Conservation (phyloP, 1,140 invertebrate genomes). For the Drosophila repleta region DNA sequence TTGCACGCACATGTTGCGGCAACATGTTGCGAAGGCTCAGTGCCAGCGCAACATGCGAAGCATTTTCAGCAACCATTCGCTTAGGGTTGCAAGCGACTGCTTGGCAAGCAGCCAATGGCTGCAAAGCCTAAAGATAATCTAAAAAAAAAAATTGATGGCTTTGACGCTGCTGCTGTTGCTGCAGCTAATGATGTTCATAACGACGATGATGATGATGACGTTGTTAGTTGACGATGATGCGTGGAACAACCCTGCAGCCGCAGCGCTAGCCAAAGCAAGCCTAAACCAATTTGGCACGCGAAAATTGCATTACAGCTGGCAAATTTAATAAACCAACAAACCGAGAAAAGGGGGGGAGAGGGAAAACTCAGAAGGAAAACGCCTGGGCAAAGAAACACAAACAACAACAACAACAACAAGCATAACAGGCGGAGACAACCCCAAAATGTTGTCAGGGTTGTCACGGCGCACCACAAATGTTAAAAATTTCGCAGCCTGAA, state of each 20-base stretch:
- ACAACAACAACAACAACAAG: slow-evolving; percentile 15
- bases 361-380: slow-evolving; percentile 4
- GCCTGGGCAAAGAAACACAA: slow-evolving; percentile 30
- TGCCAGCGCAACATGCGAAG: slow-evolving; percentile 20
- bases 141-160: slow-evolving; percentile 1
- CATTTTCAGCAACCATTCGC: neutral
- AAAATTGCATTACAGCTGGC: slow-evolving; percentile 75
- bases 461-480: slow-evolving; percentile 28
- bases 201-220: slow-evolving; percentile 9
- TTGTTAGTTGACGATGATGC: slow-evolving; percentile 36
- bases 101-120: slow-evolving; percentile 52
- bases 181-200: neutral
- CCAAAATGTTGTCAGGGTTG: slow-evolving; percentile 29
- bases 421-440: slow-evolving; percentile 6
- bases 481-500: slow-evolving; percentile 40
- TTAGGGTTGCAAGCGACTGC: slow-evolving; percentile 15
- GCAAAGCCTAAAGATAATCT: slow-evolving; percentile 33
- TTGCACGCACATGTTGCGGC: slow-evolving; percentile 38
- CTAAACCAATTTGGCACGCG: slow-evolving; percentile 78
- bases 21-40: slow-evolving; percentile 2
- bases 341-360: neutral
- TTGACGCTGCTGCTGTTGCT: neutral
- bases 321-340: slow-evolving; percentile 73
- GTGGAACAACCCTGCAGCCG: slow-evolving; percentile 57
- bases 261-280: slow-evolving; percentile 56